A percentile compares a stretch with the other conserved stretches of the same genome.
Conservation (phyloP, 2,113 vertebrate species). For the Gorsachius goisagi region DNA sequence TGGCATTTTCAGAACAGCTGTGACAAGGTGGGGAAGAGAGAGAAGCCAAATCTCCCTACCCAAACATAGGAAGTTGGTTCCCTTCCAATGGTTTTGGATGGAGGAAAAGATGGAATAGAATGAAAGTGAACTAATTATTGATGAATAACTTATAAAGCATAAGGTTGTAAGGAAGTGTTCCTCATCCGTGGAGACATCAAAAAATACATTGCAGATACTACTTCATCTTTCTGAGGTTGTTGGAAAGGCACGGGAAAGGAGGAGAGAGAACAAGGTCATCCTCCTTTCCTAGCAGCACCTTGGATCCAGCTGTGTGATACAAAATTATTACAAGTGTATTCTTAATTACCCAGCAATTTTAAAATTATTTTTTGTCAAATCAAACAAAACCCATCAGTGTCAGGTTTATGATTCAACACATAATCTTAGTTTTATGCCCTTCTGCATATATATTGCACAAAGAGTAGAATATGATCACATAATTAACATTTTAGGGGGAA, state of each 20-base stretch:
- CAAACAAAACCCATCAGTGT: neutral
- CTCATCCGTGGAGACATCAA: neutral
- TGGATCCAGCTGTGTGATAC: neutral
- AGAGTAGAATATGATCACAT: neutral
- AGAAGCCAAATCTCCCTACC: neutral
- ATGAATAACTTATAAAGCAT: neutral
- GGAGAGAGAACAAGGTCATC: neutral
- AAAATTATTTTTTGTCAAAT: neutral
- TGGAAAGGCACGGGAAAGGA: neutral
- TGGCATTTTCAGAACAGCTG: neutral
- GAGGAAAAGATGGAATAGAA: neutral
- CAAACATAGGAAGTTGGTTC: neutral
- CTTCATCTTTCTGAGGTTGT: neutral
- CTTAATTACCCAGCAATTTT: neutral
- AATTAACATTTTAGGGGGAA: neutral
- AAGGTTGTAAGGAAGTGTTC: neutral
- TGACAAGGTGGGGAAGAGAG: neutral
- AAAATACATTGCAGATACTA: neutral
- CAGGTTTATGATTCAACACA: neutral
- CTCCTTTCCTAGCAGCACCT: neutral
- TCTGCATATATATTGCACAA: neutral
- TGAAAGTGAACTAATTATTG: neutral
- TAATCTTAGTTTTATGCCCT: neutral
- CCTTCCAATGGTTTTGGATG: neutral
- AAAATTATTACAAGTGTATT: neutral